Conservation (phyloP, 1,140 invertebrate species). For the Sycophaga agraensis region DNA sequence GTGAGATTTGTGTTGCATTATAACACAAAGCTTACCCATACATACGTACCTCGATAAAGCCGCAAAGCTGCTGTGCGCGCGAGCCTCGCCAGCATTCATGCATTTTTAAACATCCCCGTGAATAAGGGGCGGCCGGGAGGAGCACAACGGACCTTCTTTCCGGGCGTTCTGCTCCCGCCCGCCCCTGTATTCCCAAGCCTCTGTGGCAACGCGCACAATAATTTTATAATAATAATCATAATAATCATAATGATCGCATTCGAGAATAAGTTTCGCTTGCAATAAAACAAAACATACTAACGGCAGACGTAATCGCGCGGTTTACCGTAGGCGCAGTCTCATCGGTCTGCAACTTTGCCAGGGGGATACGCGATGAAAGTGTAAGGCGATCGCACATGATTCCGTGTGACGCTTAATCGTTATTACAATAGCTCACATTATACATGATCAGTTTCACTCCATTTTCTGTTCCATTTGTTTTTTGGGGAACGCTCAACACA, state of each 20-base stretch:
- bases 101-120: no score
- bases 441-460: no score
- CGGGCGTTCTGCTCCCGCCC: not conserved
- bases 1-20: conserved; percentile 69
- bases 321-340: not conserved
- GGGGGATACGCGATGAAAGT: not conserved
- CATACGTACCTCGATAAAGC: not conserved
- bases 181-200: not conserved
- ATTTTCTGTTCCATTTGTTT: conserved; percentile 28
- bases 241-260: conserved; percentile 2
- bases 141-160: no score
- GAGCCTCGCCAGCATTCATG: not conserved
- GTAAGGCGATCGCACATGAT: no score
- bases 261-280: conserved; percentile 17
- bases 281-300: conserved; percentile 24
- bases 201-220: conserved; percentile 9
- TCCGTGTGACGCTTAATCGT: no score
- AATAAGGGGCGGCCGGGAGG: no score
- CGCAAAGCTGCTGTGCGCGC: conserved; percentile 12
- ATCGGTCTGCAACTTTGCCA: not conserved
- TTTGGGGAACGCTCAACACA: conserved; percentile 36
- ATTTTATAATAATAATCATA: conserved; percentile 29
- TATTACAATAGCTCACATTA: no score
- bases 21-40: conserved; percentile 63
- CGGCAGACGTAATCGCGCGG: not conserved